Evolutionary conservation across 2,797 vertebrate genomes (phyloP), one percentile per base, ranked within the genome.

Genomic region (Decapterus maruadsi): DNA sequence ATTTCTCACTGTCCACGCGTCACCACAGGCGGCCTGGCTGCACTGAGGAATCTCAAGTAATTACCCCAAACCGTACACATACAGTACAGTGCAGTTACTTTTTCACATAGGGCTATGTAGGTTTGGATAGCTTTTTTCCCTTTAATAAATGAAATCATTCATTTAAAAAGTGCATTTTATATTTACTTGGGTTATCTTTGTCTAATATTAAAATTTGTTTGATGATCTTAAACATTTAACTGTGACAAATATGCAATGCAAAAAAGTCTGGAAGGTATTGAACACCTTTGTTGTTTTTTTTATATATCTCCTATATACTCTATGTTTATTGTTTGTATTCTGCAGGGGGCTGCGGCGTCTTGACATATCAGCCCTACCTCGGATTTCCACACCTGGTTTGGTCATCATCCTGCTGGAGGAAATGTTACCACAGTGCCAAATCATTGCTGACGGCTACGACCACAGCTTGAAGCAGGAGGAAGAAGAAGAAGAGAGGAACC

Each of bases 391-490:
- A 78, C 95, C 95, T 0, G 94, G 94, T 2, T 84, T 97, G 83
- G 79, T 95, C 13, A 83, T 79, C 68, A 97, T 98, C 78, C 87
- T 98, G 42, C 68, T 97, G 80, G 96, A 98, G 77, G 97, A 98
- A 85, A 95, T 96, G 95, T 87, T 98, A 55, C 97, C 97, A 1
- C 78, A 82, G 29, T 98, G 97, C 34, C 69, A 93, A 38, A 87
- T 96, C 85, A 90, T 29, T 0, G 93, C 94, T 38, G 80, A 68
- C 2, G 93, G 94, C 22, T 95, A 94, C 4, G 53, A 93, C 58
- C 55, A 83, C 72, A 82, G 78, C 62, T 65, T 93, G 55, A 77
- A 5, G 8, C 72, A 62, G 13, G 66, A 72, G 5, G 29, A 2
- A 6, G 36, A 3, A 26, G 36, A 3, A 26, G 64, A 70, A 20